Base-by-base conservation (phyloP, 1,140 invertebrate genomes). In the Penaeus indicus region DNA sequence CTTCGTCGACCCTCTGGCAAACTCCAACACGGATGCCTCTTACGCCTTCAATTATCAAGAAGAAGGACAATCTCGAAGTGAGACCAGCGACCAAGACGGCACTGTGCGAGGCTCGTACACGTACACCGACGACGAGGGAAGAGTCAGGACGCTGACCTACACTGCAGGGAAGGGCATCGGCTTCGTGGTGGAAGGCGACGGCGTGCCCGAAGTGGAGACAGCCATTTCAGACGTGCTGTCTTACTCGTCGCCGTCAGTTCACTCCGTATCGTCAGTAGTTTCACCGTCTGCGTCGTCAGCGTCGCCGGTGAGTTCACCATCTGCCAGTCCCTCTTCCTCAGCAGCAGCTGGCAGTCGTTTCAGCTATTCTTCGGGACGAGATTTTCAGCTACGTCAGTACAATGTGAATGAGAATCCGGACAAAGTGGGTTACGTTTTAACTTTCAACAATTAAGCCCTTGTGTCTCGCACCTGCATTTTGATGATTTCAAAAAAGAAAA, bases 101-200 rank as follows among this genome's bases (percentile, higher is more conserved):
- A 91, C 78, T 47, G 92, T 93, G 0, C 82, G 90, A 7, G 92
- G 92, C 22, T 89, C 90, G 42, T 92, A 92, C 90, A 92, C 91
- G 62, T 92, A 92, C 85, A 90, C 91, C 21, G 92, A 92, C 78
- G 78, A 82, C 62, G 80, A 88, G 47, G 86, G 86, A 25, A 67
- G 42, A 47, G 42, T 32, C 25, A 81, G 79, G 32, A 62, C 60
- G 62, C 32, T 88, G 25, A 54, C 81, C 27, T 88, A 82, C 64
- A 25, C 69, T 3, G 86, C 86, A 25, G 86, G 86, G n/a, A 82
- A 80, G 18, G 79, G 79, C 8, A 82, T 82, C 67, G 86, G 86
- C 69, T 88, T 88, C 69, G 86, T 82, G 38, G 79, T 79, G n/a
- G 80, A 25, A 38, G 78, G 79, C 11, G 79, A 72, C 32, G 77